A percentile compares a stretch with the other conserved stretches of the same genome.
Evolutionary conservation across 2,113 vertebrate genomes (phyloP).

Genomic region (Ovibos moschatus): DNA sequence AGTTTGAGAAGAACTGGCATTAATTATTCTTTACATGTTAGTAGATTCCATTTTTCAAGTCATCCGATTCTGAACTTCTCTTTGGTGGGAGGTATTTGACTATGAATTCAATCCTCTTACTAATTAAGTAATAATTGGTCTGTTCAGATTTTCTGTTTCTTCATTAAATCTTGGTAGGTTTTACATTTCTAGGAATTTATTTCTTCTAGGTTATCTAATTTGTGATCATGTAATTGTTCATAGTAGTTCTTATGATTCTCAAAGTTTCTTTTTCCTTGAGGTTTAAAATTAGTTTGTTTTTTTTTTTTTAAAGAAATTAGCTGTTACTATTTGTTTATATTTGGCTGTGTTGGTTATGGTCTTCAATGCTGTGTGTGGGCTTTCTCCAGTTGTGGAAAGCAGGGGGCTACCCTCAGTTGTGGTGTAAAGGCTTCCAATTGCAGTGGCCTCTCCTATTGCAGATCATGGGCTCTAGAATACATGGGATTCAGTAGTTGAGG

Average conservation of each 20-base stretch:
- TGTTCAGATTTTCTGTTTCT: not conserved
- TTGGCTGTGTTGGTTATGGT: not conserved
- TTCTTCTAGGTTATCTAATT: not conserved
- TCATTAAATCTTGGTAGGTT: not conserved
- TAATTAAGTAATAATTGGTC: not conserved
- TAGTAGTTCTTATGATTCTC: not conserved
- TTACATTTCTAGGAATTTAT: not conserved
- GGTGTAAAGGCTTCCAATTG: not conserved
- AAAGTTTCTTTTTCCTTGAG: not conserved
- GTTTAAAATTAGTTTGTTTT: not conserved
- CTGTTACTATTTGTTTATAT: not conserved
- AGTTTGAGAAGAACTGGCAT: not conserved
- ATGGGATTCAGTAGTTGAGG: not conserved
- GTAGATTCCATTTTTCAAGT: not conserved
- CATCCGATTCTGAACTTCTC: not conserved
- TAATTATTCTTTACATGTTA: not conserved
- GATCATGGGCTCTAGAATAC: not conserved
- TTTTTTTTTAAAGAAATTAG: not conserved
- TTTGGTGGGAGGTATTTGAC: not conserved
- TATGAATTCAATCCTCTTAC: not conserved
- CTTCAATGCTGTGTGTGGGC: not conserved
- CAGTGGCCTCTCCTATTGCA: not conserved
- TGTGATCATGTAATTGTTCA: not conserved
- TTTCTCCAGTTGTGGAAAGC: not conserved
- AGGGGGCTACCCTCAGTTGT: not conserved